phyloP scores from a whole-genome alignment of 1,140 invertebrate species.

The Apis dorsata region DNA sequence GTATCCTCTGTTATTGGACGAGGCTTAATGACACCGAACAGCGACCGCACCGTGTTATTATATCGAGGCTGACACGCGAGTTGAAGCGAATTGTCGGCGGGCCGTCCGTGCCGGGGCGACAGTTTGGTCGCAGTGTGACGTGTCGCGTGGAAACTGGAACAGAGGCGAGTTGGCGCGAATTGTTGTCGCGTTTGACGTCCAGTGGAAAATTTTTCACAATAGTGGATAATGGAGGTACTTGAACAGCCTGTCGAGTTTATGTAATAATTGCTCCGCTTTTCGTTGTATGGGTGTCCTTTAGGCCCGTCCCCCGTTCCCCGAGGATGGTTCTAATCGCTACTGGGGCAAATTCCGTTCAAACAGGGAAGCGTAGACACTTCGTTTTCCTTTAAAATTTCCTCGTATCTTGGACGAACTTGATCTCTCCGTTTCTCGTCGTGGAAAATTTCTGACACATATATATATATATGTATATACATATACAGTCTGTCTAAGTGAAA shows the following conservation, averaged over 20 bases:
- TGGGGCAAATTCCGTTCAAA: no score
- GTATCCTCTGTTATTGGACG: slow-evolving; percentile 30
- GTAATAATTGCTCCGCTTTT: neutral
- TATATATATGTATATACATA: no score
- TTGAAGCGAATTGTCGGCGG: slow-evolving; percentile 7
- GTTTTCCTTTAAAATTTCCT: no score
- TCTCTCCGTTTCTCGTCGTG: no score
- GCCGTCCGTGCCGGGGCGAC: neutral
- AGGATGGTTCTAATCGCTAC: neutral
- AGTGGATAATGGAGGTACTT: neutral
- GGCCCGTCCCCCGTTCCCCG: neutral
- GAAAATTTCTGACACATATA: no score
- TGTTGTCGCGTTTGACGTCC: neutral
- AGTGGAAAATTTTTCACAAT: neutral
- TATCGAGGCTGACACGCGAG: slow-evolving; percentile 21
- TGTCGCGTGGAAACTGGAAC: neutral
- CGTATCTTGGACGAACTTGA: no score
- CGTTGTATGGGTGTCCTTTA: neutral
- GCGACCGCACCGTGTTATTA: slow-evolving; percentile 19
- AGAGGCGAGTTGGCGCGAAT: neutral
- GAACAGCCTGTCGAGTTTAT: neutral
- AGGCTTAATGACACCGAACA: slow-evolving; percentile 11
- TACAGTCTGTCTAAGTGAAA: no score
- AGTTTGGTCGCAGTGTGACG: neutral
- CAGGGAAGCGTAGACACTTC: no score